These are phyloP conservation scores for Microplitis demolitor DNA, from an alignment of 1,140 invertebrate species.

Conservation along the genomic window DNA sequence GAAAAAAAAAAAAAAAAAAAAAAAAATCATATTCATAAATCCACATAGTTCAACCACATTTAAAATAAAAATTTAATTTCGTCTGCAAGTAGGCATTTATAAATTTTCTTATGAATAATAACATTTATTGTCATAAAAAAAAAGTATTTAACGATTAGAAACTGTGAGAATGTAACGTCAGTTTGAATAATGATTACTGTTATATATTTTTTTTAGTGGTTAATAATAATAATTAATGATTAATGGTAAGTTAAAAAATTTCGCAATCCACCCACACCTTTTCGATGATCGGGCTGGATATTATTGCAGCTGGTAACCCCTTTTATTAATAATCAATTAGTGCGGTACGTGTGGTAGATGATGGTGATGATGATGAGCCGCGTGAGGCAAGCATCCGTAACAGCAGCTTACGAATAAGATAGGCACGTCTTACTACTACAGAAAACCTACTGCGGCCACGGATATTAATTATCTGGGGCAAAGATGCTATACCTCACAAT, in stretches of 20 bases:
- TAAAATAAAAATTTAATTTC: too few species aligned
- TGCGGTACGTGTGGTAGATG: too few species aligned
- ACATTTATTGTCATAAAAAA: too few species aligned
- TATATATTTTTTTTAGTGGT: too few species aligned
- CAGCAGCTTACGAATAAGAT: slow-evolving; percentile 4
- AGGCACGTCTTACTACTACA: slow-evolving; percentile 7
- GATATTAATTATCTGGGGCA: slow-evolving; percentile 53
- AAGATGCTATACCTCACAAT: slow-evolving; percentile 38
- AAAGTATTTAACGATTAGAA: too few species aligned
- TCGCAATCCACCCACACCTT: not conserved
- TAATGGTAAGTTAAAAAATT: not conserved
- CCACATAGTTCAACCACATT: too few species aligned
- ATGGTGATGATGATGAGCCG: not conserved
- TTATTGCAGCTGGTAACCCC: slow-evolving; percentile 38
- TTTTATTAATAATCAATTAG: slow-evolving; percentile 44
- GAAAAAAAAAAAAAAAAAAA: too few species aligned
- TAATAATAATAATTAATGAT: not conserved
- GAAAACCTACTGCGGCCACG: slow-evolving; percentile 35
- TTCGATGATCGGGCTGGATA: not conserved
- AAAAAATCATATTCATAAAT: too few species aligned
- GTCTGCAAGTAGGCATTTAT: too few species aligned
- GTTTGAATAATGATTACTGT: too few species aligned
- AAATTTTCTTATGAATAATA: too few species aligned
- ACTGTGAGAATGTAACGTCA: too few species aligned
- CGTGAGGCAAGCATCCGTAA: slow-evolving; percentile 30